Conservation (phyloP, 2,888 invertebrate species). For the Eumacrocentrus americanus region DNA sequence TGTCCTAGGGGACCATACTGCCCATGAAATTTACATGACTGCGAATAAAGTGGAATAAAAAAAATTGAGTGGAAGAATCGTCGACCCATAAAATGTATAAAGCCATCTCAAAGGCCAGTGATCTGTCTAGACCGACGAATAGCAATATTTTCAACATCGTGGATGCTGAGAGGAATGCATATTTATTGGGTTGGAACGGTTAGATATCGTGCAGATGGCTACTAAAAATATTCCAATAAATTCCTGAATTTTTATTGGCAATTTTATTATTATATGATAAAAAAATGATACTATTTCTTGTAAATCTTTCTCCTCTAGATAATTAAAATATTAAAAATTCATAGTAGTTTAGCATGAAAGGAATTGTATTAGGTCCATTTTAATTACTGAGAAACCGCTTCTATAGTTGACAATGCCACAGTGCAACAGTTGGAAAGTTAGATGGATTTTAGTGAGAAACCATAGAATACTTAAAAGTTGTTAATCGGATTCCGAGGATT, state of each 20-base stretch:
- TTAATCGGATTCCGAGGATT: constrained; percentile 45
- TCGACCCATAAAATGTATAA: neutral
- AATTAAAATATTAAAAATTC: no score
- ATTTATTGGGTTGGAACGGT: neutral
- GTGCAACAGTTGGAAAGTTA: no score
- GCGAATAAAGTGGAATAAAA: neutral
- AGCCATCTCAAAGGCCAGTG: neutral
- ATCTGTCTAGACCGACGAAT: constrained; percentile 8
- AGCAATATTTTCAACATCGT: neutral
- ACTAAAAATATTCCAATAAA: neutral
- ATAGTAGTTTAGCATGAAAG: no score
- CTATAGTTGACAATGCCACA: no score
- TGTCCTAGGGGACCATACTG: neutral
- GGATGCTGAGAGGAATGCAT: neutral
- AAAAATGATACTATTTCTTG: no score
- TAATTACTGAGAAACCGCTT: no score
- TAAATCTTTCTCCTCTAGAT: no score
- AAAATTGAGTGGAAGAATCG: neutral
- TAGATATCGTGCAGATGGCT: no score
- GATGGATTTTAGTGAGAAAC: no score
- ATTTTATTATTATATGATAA: neutral
- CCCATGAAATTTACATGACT: neutral
- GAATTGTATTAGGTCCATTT: no score
- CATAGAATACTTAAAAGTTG: no score
- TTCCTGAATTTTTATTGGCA: neutral